phyloP scores from a whole-genome alignment of 2,113 vertebrate species.

The Cepphus grylle region DNA sequence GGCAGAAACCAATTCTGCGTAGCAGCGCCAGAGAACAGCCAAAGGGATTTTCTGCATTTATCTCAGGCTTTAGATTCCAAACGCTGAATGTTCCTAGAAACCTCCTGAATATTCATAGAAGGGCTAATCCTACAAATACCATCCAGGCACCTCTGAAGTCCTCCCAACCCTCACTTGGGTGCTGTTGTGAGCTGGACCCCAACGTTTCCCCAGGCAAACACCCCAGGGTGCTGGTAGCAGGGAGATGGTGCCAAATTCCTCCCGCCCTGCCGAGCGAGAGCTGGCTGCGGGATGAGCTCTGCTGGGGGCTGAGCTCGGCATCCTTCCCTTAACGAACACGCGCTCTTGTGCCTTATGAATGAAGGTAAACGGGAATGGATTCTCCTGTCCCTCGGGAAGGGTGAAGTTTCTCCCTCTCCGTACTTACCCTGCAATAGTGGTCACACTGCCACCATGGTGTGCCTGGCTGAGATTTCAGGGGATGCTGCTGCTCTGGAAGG shows the following conservation, averaged over 20 bases:
- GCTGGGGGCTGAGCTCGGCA: neutral
- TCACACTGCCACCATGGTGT: fast-evolving
- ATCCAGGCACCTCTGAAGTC: neutral
- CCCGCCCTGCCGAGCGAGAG: fast-evolving
- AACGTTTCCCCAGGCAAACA: neutral
- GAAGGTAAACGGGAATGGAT: neutral
- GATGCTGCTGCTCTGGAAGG: neutral
- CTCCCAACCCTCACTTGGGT: neutral
- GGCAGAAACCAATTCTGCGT: fast-evolving
- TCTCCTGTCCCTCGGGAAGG: neutral
- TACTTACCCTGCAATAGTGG: fast-evolving
- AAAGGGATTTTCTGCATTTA: neutral
- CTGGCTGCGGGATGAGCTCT: neutral
- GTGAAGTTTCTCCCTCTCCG: neutral
- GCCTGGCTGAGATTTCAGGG: neutral
- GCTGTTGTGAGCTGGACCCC: neutral
- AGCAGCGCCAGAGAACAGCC: neutral
- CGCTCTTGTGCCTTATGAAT: neutral
- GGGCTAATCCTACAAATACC: neutral
- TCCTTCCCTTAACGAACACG: neutral
- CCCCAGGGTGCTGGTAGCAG: neutral
- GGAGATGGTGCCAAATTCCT: neutral
- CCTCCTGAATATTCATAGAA: neutral
- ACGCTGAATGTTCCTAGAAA: neutral
- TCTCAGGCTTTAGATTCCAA: neutral